Evolutionary conservation across 1,140 invertebrate species (phyloP), one percentile per base, ranked within the genome.

Genomic region (Eurosta solidaginis): DNA sequence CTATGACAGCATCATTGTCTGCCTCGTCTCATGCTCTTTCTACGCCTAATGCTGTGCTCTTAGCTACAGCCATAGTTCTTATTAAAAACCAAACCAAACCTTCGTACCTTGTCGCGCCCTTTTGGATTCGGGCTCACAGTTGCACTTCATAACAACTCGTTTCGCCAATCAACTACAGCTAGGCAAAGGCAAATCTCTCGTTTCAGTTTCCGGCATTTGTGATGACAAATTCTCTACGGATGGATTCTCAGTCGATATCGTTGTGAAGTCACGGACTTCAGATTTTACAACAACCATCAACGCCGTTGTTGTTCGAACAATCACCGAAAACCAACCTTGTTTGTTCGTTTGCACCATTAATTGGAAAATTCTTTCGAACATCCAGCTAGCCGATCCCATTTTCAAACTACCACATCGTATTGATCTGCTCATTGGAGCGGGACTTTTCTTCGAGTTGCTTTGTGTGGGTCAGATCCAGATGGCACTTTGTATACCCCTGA

Each of bases 261-360:
- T 3, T 10, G 3, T 63, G 49, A 14, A 77, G n/a, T 77, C 76
- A 2, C 4, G 5, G 14, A 20, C 52, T 20, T 36, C 4, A n/a
- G 10, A 25, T 2, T 59, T 42, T 22, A 44, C 25, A 90, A 20
- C 52, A 6, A 59, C 4, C 2, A 7, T 45, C 3, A 36, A 49
- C 2, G 27, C 76, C 6, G 29, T 27, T 6, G 22, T 63, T 36
- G 40, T 36, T n/a, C 7, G 17, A 59, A 77, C 33, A 29, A 63
- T 77, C 5, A 63, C 52, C 20, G 52, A 76, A 4, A 9, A 36
- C 4, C 47, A 50, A 20, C 75, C 27, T 0, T 22, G 36, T 40
- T 36, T 14, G 5, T 12, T 44, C 17, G 14, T 33, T 50, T 10
- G 33, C 12, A 25, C 27, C 25, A 22, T 1, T 47, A 1, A 25